Base-by-base conservation (phyloP, 1,140 invertebrate species). In the Eupristina koningsbergeri region DNA sequence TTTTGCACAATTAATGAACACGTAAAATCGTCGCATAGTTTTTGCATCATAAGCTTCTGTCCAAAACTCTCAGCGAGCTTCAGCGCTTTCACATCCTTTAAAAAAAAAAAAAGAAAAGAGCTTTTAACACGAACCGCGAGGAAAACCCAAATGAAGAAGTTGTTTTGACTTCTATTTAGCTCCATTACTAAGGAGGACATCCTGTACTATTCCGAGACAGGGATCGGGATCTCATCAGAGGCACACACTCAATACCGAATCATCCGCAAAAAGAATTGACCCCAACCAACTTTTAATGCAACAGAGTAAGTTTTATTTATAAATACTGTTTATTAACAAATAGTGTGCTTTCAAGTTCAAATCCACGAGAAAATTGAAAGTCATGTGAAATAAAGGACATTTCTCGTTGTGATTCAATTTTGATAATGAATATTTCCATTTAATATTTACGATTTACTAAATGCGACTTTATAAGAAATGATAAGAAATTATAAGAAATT, bases 271-370 rank as follows among this genome's bases (percentile, higher is more conserved):
- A 69, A 86, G 87, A 81, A 85, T 86, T 71, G 89, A 89, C 85
- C 85, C 69, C 39, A 86, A 84, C 86, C 87, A 80, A 26, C 86
- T 88, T 41, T 77, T 80, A 34, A 67, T 87, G 31, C 73, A 67
- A 7, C 87, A 88, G 75, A 88, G 90, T 91, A 91, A 91, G 90
- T 91, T 86, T n/a, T n/a, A n/a, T n/a, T n/a, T n/a, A n/a, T n/a
- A n/a, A n/a, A n/a, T n/a, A n/a, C n/a, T n/a, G n/a, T n/a, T n/a
- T n/a, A n/a, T n/a, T n/a, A n/a, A n/a, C n/a, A n/a, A n/a, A n/a
- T n/a, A n/a, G n/a, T n/a, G n/a, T n/a, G n/a, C n/a, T n/a, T n/a
- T n/a, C n/a, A n/a, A n/a, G n/a, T n/a, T n/a, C n/a, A n/a, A n/a
- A n/a, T n/a, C n/a, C n/a, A n/a, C n/a, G n/a, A n/a, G n/a, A n/a